A percentile compares a stretch with the other conserved stretches of the same genome.
Evolutionary conservation across 1,140 invertebrate species (phyloP).

Genomic region (Contarinia nasturtii): DNA sequence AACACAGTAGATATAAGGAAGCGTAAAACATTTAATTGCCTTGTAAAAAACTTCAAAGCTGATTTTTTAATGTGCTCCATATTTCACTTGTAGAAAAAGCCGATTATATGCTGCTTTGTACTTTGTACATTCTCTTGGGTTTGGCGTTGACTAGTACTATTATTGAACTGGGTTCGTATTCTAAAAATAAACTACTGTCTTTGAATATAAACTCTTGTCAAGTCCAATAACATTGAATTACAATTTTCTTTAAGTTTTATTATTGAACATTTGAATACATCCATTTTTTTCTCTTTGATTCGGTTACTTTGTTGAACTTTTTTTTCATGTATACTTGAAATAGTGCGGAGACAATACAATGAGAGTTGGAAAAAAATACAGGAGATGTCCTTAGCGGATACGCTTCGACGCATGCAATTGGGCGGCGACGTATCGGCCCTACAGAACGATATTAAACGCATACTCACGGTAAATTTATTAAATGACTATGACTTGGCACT

Average conservation of each 20-base stretch:
- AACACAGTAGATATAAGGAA: too few relatives aligned
- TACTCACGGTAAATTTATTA: conserved; percentile 38
- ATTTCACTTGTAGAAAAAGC: conserved; percentile 45
- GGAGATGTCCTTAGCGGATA: conserved; percentile 46
- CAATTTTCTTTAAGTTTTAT: too few relatives aligned
- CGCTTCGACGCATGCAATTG: conserved; percentile 53
- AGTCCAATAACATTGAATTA: too few relatives aligned
- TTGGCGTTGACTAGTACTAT: conserved; percentile 87
- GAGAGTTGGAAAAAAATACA: conserved; percentile 59
- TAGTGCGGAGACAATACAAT: conserved; percentile 66
- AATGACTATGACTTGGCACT: neutral
- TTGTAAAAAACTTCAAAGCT: too few relatives aligned
- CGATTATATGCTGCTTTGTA: conserved; percentile 76
- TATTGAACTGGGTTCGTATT: conserved; percentile 78
- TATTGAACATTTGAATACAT: too few relatives aligned
- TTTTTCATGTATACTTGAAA: too few relatives aligned
- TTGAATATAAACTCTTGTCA: too few relatives aligned
- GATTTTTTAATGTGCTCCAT: too few relatives aligned
- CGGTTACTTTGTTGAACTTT: too few relatives aligned
- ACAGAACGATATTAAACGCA: conserved; percentile 42
- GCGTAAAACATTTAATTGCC: too few relatives aligned
- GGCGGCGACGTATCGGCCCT: conserved; percentile 43
- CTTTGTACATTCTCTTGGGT: conserved; percentile 82
- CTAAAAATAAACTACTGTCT: too few relatives aligned
- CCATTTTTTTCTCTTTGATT: too few relatives aligned